A percentile compares a stretch with the other conserved stretches of the same genome.
Conservation (phyloP, 2,888 invertebrate genomes). For the Spodoptera littoralis region DNA sequence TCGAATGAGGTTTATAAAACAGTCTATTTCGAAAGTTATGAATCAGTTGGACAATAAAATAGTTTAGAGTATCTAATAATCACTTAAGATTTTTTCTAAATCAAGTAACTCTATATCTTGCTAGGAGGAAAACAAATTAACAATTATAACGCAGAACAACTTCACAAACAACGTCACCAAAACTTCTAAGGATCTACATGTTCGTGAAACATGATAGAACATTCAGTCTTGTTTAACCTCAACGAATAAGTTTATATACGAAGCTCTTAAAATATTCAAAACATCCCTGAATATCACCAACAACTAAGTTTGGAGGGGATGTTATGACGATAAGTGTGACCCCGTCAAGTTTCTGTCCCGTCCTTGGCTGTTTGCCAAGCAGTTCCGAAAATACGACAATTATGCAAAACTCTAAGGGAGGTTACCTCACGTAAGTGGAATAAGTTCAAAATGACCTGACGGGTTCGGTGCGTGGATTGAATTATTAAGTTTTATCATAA, state of each 20-base stretch:
- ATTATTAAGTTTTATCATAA: slow-evolving; percentile 17
- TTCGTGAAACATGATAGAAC: no score
- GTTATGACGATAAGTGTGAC: slow-evolving; percentile 47
- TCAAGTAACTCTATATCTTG: no score
- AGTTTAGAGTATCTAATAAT: no score
- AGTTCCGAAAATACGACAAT: slow-evolving; percentile 43
- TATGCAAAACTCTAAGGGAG: slow-evolving; percentile 39
- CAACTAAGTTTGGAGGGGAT: slow-evolving; percentile 36
- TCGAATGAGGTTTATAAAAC: no score
- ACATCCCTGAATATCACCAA: slow-evolving; percentile 13
- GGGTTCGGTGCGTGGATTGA: slow-evolving; percentile 23
- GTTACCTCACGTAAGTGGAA: slow-evolving; percentile 17
- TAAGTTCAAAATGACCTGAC: slow-evolving; percentile 28
- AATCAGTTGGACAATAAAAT: no score
- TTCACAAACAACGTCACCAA: no score
- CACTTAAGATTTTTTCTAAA: no score
- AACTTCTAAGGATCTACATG: no score
- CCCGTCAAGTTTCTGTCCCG: slow-evolving; percentile 36
- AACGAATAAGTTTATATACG: neutral
- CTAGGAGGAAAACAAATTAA: no score
- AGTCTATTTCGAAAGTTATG: no score
- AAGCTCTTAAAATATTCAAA: slow-evolving; percentile 33
- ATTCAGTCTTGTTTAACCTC: neutral
- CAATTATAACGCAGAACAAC: no score
- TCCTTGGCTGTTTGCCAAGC: slow-evolving; percentile 53